Conservation (phyloP, 1,140 invertebrate species). For the Heterodera carotae region DNA sequence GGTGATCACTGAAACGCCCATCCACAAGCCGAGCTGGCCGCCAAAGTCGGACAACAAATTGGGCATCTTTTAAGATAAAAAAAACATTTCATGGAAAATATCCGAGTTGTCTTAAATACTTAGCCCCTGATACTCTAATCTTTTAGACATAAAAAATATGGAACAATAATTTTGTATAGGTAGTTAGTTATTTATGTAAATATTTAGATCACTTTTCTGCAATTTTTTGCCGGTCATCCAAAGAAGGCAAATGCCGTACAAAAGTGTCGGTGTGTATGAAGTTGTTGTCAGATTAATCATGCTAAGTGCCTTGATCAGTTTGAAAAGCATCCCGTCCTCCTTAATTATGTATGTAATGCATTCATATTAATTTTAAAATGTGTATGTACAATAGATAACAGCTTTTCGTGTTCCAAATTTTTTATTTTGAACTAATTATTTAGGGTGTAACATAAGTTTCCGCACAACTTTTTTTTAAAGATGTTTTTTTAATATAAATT, state of each 20-base stretch:
- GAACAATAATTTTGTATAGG: no score
- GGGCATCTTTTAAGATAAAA: constrained; percentile 28
- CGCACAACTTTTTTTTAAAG: neutral
- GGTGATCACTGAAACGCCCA: constrained; percentile 52
- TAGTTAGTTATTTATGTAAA: no score
- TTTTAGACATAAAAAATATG: no score
- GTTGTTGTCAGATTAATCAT: neutral
- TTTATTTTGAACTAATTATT: neutral
- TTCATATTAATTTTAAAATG: neutral
- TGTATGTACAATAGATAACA: no score
- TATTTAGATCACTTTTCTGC: neutral
- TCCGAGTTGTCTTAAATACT: no score
- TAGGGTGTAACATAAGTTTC: constrained; percentile 3
- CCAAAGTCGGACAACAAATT: constrained; percentile 53
- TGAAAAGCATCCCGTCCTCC: neutral
- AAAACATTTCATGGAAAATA: no score
- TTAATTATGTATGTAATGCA: neutral
- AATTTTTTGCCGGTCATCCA: neutral
- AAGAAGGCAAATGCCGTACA: neutral
- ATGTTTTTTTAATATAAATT: constrained; percentile 12
- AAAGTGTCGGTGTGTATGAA: neutral
- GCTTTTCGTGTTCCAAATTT: no score
- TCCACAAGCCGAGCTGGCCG: constrained; percentile 53
- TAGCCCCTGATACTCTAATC: no score
- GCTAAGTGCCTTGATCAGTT: neutral